Percentiles rank a stretch among this genome's conserved stretches.
phyloP scores from a whole-genome alignment of 2,113 vertebrate genomes.

The Piprites chloris region DNA sequence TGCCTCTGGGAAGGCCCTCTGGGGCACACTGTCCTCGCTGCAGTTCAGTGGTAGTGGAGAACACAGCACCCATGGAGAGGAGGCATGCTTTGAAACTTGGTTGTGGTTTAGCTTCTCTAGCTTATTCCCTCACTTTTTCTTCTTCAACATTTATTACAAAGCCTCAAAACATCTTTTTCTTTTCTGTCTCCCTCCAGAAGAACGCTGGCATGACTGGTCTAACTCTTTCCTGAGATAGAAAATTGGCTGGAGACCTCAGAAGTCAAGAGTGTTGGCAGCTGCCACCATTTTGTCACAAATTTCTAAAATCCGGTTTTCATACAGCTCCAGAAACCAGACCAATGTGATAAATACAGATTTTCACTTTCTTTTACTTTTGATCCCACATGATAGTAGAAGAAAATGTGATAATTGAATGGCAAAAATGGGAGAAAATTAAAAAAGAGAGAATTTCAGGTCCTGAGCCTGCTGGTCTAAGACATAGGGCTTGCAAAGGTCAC shows the following conservation, averaged over 20 bases:
- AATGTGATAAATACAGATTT: not conserved
- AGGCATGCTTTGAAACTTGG: not conserved
- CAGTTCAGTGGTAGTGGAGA: not conserved
- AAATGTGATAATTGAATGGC: not conserved
- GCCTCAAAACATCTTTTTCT: not conserved
- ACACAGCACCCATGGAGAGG: not conserved
- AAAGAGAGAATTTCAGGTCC: not conserved
- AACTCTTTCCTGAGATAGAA: not conserved
- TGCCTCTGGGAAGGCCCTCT: not conserved
- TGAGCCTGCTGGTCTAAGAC: not conserved
- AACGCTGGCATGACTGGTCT: not conserved
- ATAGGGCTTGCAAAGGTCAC: not conserved
- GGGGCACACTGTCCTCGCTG: not conserved
- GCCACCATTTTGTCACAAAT: not conserved
- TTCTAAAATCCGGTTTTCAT: not conserved
- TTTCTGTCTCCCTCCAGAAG: not conserved
- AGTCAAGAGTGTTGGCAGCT: not conserved
- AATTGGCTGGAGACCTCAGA: not conserved
- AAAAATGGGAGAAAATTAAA: not conserved
- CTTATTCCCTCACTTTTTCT: not conserved
- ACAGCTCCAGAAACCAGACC: not conserved
- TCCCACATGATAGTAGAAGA: not conserved
- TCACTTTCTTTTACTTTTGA: not conserved
- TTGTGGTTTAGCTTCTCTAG: not conserved
- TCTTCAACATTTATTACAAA: not conserved